phyloP scores from a whole-genome alignment of 2,888 invertebrate species.

The Euplagia quadripunctaria region DNA sequence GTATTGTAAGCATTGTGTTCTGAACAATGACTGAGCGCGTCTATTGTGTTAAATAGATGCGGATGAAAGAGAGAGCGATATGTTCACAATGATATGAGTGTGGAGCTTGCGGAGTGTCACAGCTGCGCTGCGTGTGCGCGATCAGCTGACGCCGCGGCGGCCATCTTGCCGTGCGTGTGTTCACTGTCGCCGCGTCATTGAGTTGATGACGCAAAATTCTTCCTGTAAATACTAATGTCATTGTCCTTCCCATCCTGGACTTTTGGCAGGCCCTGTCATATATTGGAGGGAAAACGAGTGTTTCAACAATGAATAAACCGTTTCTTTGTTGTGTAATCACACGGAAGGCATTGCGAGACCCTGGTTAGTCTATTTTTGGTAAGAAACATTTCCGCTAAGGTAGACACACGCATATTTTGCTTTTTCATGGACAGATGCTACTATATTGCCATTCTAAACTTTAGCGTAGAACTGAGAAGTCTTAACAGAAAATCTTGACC shows the following conservation, averaged over 20 bases:
- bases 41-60: conserved; percentile 69
- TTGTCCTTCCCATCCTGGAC: conserved; percentile 72
- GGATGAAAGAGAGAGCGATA: conserved; percentile 79
- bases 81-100: conserved; percentile 53
- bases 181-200: conserved; percentile 81
- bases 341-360: conserved; percentile 78
- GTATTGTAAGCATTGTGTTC: conserved; percentile 68
- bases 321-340: conserved; percentile 71
- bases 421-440: conserved; percentile 32
- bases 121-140: conserved; percentile 82
- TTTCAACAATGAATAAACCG: conserved; percentile 47
- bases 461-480: conserved; percentile 53
- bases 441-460: conserved; percentile 53
- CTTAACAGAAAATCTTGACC: conserved; percentile 63
- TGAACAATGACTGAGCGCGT: conserved; percentile 71
- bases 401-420: conserved; percentile 52
- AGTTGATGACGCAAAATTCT: conserved; percentile 77
- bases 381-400: conserved; percentile 72
- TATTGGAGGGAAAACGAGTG: conserved; percentile 54
- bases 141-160: conserved; percentile 85
- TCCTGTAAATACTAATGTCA: conserved; percentile 80
- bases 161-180: conserved; percentile 83
- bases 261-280: conserved; percentile 53
- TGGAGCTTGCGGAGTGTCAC: conserved; percentile 58
- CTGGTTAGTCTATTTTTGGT: conserved; percentile 83